Conservation (phyloP, 2,888 invertebrate genomes). For the Oscheius sp. region DNA sequence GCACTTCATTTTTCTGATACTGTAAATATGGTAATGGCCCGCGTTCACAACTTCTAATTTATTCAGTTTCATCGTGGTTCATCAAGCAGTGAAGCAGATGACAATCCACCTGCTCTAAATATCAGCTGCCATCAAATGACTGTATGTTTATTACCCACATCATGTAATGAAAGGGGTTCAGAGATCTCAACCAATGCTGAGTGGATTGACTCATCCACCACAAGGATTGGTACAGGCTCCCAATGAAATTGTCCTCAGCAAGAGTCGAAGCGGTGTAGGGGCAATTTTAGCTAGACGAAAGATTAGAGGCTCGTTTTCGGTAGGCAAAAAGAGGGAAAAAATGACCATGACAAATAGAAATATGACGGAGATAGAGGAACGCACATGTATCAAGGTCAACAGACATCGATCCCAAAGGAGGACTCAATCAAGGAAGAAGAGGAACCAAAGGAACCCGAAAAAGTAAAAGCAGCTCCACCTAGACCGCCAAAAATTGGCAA, state of each 20-base stretch:
- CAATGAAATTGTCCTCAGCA: slow-evolving; percentile 46
- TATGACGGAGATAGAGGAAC: slow-evolving; percentile 52
- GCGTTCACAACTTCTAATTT: not conserved
- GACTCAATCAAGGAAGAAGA: slow-evolving; percentile 26
- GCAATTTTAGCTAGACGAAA: slow-evolving; percentile 28
- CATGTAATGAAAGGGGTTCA: not conserved
- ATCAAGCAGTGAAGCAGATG: slow-evolving; percentile 43
- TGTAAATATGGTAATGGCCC: slow-evolving; percentile 24
- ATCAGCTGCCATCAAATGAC: slow-evolving; percentile 39
- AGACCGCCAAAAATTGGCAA: slow-evolving; percentile 28
- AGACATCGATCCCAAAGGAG: slow-evolving; percentile 1
- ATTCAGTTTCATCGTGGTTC: slow-evolving; percentile 25
- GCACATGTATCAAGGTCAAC: slow-evolving; percentile 42
- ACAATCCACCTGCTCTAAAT: slow-evolving; percentile 43
- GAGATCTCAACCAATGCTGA: slow-evolving; percentile 19
- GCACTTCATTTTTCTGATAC: slow-evolving; percentile 40
- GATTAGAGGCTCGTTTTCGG: slow-evolving; percentile 53
- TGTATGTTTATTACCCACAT: not conserved
- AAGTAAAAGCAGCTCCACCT: not conserved
- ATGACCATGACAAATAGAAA: slow-evolving; percentile 37
- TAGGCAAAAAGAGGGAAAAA: not conserved
- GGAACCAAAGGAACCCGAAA: slow-evolving; percentile 19
- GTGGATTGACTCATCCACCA: slow-evolving; percentile 37
- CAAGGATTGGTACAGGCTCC: slow-evolving; percentile 48
- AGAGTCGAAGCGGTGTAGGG: slow-evolving; percentile 48